Evolutionary conservation across 2,888 invertebrate genomes (phyloP).

Genomic region (Meliscaeva auricollis): DNA sequence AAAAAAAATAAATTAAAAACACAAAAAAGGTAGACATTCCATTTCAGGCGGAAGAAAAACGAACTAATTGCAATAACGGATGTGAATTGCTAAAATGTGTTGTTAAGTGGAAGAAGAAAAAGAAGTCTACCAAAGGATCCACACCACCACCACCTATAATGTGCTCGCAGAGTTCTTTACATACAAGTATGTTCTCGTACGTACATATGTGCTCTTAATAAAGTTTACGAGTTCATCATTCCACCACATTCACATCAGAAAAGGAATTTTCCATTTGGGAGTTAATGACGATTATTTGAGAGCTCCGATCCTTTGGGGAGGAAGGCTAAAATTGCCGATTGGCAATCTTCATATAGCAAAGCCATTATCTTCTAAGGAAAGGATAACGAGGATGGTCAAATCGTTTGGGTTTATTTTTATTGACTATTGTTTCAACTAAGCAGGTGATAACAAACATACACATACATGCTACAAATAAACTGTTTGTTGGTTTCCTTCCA

Average conservation of each 20-base stretch:
- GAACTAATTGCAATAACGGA: conserved; percentile 76
- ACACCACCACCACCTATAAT: background rate
- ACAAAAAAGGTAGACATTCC: conserved; percentile 37
- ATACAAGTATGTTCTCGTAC: background rate
- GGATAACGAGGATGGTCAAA: conserved; percentile 26
- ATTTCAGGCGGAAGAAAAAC: conserved; percentile 63
- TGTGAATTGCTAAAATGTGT: conserved; percentile 74
- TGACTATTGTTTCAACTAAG: conserved; percentile 54
- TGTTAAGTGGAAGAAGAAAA: conserved; percentile 64
- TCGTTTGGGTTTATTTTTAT: conserved; percentile 51
- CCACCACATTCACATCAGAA: background rate
- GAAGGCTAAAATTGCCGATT: conserved; percentile 29
- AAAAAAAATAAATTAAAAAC: background rate
- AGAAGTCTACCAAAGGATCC: conserved; percentile 29
- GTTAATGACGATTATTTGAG: conserved; percentile 46
- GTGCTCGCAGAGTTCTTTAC: background rate
- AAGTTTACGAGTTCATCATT: conserved; percentile 19
- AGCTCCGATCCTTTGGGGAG: conserved; percentile 14
- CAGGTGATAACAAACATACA: conserved; percentile 44
- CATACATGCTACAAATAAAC: background rate
- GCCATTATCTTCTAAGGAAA: conserved; percentile 4
- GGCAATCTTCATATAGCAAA: conserved; percentile 23
- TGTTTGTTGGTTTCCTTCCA: conserved; percentile 6
- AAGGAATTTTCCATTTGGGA: conserved; percentile 40
- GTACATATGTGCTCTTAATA: background rate